Evolutionary conservation across 64 coral and sea anemone species (phyloP).

Genomic region (Actinia tenebrosa): DNA sequence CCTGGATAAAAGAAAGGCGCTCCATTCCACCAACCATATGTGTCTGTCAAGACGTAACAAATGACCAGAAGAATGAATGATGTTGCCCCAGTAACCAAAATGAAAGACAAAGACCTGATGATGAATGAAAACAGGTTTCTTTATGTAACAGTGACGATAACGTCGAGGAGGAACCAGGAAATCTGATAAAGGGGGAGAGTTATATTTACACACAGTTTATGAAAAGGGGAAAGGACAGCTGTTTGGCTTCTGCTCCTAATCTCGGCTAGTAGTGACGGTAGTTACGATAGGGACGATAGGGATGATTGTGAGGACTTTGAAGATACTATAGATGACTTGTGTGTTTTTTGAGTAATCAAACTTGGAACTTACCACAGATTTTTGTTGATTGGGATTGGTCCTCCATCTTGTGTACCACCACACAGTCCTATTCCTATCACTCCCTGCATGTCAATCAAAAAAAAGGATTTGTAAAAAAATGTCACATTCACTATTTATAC

Average conservation of each 20-base stretch:
- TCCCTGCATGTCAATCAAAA: not conserved
- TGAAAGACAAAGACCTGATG: conserved; percentile 56
- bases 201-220: too few relatives aligned
- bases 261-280: too few relatives aligned
- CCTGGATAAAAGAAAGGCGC: conserved; percentile 77
- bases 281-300: too few relatives aligned
- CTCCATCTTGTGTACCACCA: conserved; percentile 65
- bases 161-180: too few relatives aligned
- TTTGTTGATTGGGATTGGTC: conserved; percentile 76
- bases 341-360: not conserved
- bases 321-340: too few relatives aligned
- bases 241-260: too few relatives aligned
- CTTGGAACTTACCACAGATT: conserved; percentile 63
- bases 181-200: too few relatives aligned
- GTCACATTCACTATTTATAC: too few relatives aligned
- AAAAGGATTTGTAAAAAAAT: not conserved
- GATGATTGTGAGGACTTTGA: too few relatives aligned
- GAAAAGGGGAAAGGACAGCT: too few relatives aligned
- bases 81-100: conserved; percentile 33
- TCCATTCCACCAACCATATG: conserved; percentile 65
- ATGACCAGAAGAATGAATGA: conserved; percentile 49
- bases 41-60: conserved; percentile 58
- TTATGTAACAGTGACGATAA: not conserved
- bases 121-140: not conserved
- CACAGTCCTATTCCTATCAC: conserved; percentile 62